phyloP scores from a whole-genome alignment of 1,140 invertebrate genomes.

The Subanguina moxae region DNA sequence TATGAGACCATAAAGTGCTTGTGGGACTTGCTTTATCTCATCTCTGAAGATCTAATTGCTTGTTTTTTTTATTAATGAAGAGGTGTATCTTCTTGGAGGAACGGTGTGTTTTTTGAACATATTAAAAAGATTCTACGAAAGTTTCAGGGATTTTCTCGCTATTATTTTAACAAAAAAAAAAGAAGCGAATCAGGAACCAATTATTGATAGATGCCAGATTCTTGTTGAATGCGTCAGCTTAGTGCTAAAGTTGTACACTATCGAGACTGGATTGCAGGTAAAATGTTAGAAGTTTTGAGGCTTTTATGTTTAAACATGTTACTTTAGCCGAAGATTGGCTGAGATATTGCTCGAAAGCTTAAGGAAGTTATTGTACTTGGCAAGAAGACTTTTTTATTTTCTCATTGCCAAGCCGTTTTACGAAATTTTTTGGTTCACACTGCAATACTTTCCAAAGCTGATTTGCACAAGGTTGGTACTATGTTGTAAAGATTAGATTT shows the following conservation, averaged over 20 bases:
- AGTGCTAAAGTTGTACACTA: neutral
- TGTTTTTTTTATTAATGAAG: slow-evolving; percentile 4
- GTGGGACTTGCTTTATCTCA: slow-evolving; percentile 10
- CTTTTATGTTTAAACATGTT: too few relatives aligned
- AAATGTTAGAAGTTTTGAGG: too few relatives aligned
- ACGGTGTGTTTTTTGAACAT: slow-evolving; percentile 5
- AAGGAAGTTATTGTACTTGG: neutral
- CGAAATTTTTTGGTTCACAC: slow-evolving; percentile 9
- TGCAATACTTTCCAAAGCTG: slow-evolving; percentile 19
- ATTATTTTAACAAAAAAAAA: neutral
- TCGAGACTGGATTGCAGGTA: neutral
- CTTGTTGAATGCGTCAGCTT: slow-evolving; percentile 12
- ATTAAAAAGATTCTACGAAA: slow-evolving; percentile 7
- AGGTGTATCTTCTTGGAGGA: slow-evolving; percentile 15
- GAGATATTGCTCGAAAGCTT: neutral
- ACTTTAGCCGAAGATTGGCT: too few relatives aligned
- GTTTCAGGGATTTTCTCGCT: neutral
- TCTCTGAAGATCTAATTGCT: neutral
- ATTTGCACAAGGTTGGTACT: slow-evolving; percentile 19
- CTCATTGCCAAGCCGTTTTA: slow-evolving; percentile 13
- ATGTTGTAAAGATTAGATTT: too few relatives aligned
- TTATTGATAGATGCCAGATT: neutral
- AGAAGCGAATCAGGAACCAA: neutral
- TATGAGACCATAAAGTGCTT: slow-evolving; percentile 21
- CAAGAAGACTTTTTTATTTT: slow-evolving; percentile 14